Conservation (phyloP, 2,113 vertebrate genomes). For the Poicephalus meyeri region DNA sequence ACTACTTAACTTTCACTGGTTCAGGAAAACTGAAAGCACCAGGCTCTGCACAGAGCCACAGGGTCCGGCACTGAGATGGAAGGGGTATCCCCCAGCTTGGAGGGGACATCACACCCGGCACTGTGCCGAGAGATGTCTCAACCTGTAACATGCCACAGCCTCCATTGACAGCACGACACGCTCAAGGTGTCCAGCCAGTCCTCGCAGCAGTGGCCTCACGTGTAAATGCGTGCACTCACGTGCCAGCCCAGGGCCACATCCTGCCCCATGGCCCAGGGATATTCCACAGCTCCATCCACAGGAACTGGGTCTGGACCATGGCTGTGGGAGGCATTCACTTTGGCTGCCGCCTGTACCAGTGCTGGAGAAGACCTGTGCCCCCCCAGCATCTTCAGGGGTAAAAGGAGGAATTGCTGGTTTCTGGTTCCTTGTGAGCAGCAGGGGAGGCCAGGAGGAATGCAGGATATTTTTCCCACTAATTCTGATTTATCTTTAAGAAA, state of each 20-base stretch:
- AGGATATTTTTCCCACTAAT: background rate
- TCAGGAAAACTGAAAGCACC: conserved; percentile 39
- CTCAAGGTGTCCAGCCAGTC: background rate
- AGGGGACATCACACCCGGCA: fast-evolving
- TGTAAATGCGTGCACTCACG: background rate
- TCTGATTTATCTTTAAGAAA: background rate
- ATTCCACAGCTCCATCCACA: background rate
- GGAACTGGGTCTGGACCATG: background rate
- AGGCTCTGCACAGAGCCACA: background rate
- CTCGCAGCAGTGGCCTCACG: background rate
- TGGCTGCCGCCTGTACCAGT: background rate
- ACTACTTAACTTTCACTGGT: conserved; percentile 74
- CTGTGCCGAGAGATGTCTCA: background rate
- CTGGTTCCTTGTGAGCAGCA: background rate
- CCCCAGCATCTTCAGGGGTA: background rate
- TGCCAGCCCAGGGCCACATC: background rate
- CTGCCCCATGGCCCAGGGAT: background rate
- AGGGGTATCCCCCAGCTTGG: fast-evolving
- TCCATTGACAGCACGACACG: fast-evolving
- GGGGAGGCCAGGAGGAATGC: background rate
- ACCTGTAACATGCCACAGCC: fast-evolving
- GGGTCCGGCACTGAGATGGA: background rate
- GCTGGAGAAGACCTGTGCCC: background rate
- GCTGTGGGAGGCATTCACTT: fast-evolving
- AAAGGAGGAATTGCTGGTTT: background rate